Base-by-base conservation (phyloP, 2,888 invertebrate genomes). In the Temnothorax unifasciatus region DNA sequence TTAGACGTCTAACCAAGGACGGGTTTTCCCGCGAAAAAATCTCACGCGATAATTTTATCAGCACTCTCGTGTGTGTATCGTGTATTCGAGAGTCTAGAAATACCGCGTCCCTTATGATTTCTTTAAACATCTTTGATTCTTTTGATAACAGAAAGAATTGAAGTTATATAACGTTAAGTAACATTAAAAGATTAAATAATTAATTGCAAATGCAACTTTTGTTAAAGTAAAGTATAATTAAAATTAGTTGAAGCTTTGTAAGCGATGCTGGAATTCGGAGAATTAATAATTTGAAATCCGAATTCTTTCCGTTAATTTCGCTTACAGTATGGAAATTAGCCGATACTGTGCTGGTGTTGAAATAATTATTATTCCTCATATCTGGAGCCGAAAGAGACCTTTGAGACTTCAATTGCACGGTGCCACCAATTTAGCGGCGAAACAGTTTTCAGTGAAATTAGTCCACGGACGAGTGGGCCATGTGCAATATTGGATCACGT, bases 361-460 rank as follows among this genome's bases (percentile, higher is more conserved):
- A 54, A 66, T 66, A 64, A 76, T 59, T 15, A 47, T 66, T 66
- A 54, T 44, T 64, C 2, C 9, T 13, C 18, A n/a, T 9, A 3
- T 38, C 11, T 21, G n/a, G 2, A 15, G 41, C 13, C 25, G 52
- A 69, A 68, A 5, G n/a, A 41, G 15, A 25, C 54, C 41, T 77
- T 77, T 69, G 54, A 54, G 54, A 61, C n/a, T 15, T n/a, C 25
- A 66, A 47, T 68, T n/a, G 34, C 21, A 34, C 21, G 29, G 29
- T 29, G 9, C 9, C 2, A 34, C 29, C 25, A 68, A 52, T 76
- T 76, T 69, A 69, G 69, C 41, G 68, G 41, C 15, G 41, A 41
- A 41, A 9, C 38, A 77, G 41, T 77, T 54, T 54, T 69, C 41
- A 77, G 29, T 69, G 73, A 77, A 54, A 77, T 71, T 77, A 76